phyloP scores from a whole-genome alignment of 2,113 vertebrate species.

The Menura novaehollandiae region DNA sequence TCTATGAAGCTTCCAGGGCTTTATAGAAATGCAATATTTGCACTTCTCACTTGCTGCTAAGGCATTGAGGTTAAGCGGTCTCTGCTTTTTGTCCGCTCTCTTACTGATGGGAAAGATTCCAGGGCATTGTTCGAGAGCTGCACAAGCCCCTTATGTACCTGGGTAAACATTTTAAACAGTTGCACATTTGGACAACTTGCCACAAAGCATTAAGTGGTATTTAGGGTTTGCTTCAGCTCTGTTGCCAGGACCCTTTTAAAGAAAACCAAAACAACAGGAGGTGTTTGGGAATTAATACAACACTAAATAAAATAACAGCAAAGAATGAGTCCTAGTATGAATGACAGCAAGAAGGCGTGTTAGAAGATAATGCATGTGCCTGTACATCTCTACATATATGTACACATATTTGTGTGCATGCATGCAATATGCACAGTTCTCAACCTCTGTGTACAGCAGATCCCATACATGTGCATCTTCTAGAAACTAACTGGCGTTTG shows the following conservation, averaged over 20 bases:
- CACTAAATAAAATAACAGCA: neutral
- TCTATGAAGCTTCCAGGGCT: constrained; percentile 35
- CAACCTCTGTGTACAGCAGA: neutral
- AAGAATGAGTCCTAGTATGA: neutral
- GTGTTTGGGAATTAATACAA: neutral
- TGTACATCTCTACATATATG: neutral
- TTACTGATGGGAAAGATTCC: constrained; percentile 36
- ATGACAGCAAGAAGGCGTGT: neutral
- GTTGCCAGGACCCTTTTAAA: constrained; percentile 26
- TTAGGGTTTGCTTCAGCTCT: constrained; percentile 33
- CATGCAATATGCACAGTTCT: neutral
- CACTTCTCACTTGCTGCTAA: constrained; percentile 53
- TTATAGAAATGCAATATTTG: constrained; percentile 40
- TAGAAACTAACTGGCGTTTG: neutral
- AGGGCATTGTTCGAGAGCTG: constrained; percentile 10
- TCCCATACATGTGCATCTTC: neutral
- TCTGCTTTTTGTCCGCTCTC: constrained; percentile 36
- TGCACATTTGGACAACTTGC: constrained; percentile 56
- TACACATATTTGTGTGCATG: neutral
- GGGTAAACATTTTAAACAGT: constrained; percentile 52
- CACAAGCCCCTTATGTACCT: constrained; percentile 42
- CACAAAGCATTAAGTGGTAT: constrained; percentile 45
- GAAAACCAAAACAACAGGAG: constrained; percentile 21
- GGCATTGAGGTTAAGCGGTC: constrained; percentile 38
- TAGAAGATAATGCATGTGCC: neutral